Evolutionary conservation across 2,113 vertebrate genomes (phyloP).

Genomic region (Myiozetetes cayanensis): DNA sequence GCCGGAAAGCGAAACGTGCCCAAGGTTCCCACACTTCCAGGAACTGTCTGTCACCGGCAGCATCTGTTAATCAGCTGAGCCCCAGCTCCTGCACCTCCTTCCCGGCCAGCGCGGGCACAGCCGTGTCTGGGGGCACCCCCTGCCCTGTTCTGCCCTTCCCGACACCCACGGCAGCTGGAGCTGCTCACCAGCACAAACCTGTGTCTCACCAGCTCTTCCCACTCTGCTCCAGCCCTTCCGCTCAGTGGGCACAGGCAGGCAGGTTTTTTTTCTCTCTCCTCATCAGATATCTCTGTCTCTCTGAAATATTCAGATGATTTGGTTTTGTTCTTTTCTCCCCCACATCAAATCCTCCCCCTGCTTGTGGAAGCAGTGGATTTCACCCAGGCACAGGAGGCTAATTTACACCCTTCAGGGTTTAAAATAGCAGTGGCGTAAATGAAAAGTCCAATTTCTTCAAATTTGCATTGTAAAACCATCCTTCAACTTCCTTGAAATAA

Average conservation of each 20-base stretch:
- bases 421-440: conserved; percentile 83
- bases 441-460: conserved; percentile 88
- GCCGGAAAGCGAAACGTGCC: background rate
- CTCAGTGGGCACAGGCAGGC: background rate
- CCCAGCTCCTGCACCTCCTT: background rate
- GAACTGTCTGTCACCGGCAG: background rate
- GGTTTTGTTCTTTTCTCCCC: conserved; percentile 46
- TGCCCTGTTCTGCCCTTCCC: background rate
- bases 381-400: conserved; percentile 68
- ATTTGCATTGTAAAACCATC: conserved; percentile 90
- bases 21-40: background rate
- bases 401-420: conserved; percentile 83
- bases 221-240: background rate
- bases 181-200: background rate
- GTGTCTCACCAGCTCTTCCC: background rate
- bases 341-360: conserved; percentile 55
- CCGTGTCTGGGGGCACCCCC: background rate
- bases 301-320: conserved; percentile 55
- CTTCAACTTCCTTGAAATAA: conserved; percentile 88
- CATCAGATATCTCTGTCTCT: conserved; percentile 20
- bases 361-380: conserved; percentile 50
- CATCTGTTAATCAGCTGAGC: background rate
- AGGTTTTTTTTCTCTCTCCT: background rate
- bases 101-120: background rate
- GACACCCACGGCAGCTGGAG: background rate